phyloP scores from a whole-genome alignment of 1,140 invertebrate species.

The Procambarus clarkii region DNA sequence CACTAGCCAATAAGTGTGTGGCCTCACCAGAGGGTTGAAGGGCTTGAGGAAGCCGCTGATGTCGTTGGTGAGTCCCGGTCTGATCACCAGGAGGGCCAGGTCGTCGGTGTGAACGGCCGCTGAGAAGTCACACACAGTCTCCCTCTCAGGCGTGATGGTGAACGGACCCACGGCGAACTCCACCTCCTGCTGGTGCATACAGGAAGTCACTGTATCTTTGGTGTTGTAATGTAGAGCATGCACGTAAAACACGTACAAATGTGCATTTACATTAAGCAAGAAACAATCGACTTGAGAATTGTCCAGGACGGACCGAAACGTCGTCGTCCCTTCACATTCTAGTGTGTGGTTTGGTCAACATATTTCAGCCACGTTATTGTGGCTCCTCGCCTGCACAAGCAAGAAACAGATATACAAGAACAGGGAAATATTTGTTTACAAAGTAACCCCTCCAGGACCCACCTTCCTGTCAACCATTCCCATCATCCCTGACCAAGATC shows the following conservation, averaged over 20 bases:
- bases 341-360: no score
- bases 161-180: constrained; percentile 57
- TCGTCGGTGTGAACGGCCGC: constrained; percentile 26
- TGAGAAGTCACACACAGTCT: constrained; percentile 56
- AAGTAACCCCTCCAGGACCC: neutral
- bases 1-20: no score
- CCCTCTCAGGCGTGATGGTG: constrained; percentile 11
- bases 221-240: no score
- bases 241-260: no score
- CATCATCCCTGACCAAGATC: neutral
- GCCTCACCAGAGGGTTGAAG: neutral
- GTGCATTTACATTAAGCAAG: no score
- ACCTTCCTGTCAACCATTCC: neutral
- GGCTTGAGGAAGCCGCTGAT: constrained; percentile 46
- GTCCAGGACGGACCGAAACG: no score
- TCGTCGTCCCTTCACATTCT: no score
- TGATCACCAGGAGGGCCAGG: constrained; percentile 36
- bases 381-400: no score
- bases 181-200: constrained; percentile 24
- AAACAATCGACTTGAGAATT: no score
- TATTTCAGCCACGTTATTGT: no score
- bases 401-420: neutral
- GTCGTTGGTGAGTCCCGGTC: constrained; percentile 28
- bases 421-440: neutral
- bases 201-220: no score